Evolutionary conservation across 2,888 invertebrate genomes (phyloP), one percentile per base, ranked within the genome.

Genomic region (Alentia gelatinosa): DNA sequence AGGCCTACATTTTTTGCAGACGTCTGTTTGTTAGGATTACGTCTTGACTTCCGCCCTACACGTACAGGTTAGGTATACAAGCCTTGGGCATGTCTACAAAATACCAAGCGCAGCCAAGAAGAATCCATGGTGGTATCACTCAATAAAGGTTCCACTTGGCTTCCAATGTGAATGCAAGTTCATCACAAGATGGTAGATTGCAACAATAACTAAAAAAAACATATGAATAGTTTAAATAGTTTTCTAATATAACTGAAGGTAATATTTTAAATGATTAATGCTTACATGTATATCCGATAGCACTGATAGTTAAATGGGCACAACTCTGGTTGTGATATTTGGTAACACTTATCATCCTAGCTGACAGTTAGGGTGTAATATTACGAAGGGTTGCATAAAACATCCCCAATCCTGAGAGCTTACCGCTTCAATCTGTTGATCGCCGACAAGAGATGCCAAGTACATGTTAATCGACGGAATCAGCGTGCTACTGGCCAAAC

Each of bases 391-490:
- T 19, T 79, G 35, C 79, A 39, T 37, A 37, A 35, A 79, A 37
- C 79, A 0, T 79, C n/a, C 19, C 79, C 23, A 39, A 1, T 15
- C 37, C 79, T 35, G 35, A 39, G 37, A 39, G 79, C 37, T 1
- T 9, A 12, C 37, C 37, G 79, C 79, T 79, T 79, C 79, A 79
- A 39, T 39, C 39, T 86, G 86, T 86, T 86, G 86, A 86, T 47
- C 50, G 47, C 23, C 86, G 15, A 86, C 86, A 86, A 86, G 86
- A 86, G 86, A 42, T 23, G 47, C 86, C 86, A 86, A 86, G 86
- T 86, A 47, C 86, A 86, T 86, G 86, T 86, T 86, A 86, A 86
- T 86, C 86, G 86, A 86, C 86, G 30, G 47, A 86, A 30, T 47
- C 50, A 86, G 86, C 9, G 47, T 47, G 9, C 42, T 47, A 50